phyloP scores from a whole-genome alignment of 2,797 vertebrate genomes.

The Pitangus sulphuratus region DNA sequence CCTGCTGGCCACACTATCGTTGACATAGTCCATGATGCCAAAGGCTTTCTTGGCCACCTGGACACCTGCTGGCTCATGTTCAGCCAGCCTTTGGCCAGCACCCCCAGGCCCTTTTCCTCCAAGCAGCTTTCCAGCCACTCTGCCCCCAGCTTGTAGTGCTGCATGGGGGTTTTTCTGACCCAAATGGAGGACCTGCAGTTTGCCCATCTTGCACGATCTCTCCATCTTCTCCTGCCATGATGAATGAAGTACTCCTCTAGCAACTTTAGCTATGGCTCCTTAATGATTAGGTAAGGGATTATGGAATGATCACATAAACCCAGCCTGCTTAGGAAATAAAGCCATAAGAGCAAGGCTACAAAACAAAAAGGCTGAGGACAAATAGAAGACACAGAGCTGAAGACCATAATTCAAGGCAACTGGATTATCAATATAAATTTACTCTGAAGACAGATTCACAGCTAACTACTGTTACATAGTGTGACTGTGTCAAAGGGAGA shows the following conservation, averaged over 20 bases:
- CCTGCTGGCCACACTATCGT: background rate
- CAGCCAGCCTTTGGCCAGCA: background rate
- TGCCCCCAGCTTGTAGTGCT: background rate
- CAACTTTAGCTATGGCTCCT: background rate
- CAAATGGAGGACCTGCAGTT: background rate
- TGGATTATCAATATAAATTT: slow-evolving; percentile 41
- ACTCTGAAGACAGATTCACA: slow-evolving; percentile 9
- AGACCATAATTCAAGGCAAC: slow-evolving; percentile 12
- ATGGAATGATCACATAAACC: background rate
- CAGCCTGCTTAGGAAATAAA: background rate
- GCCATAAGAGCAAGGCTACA: background rate
- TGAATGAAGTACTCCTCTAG: background rate
- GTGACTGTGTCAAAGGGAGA: slow-evolving; percentile 10
- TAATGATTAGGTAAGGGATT: background rate
- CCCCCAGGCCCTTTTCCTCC: accelerated
- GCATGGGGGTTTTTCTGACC: background rate
- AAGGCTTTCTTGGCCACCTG: background rate
- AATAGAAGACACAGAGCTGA: background rate
- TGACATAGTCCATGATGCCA: background rate
- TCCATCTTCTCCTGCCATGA: background rate
- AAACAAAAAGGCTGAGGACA: background rate
- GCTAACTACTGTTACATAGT: background rate
- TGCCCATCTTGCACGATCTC: background rate
- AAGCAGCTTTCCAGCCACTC: background rate
- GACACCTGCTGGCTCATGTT: background rate